A percentile compares a stretch with the other conserved stretches of the same genome.
phyloP scores from a whole-genome alignment of 2,888 invertebrate species.

The Luperina testacea region DNA sequence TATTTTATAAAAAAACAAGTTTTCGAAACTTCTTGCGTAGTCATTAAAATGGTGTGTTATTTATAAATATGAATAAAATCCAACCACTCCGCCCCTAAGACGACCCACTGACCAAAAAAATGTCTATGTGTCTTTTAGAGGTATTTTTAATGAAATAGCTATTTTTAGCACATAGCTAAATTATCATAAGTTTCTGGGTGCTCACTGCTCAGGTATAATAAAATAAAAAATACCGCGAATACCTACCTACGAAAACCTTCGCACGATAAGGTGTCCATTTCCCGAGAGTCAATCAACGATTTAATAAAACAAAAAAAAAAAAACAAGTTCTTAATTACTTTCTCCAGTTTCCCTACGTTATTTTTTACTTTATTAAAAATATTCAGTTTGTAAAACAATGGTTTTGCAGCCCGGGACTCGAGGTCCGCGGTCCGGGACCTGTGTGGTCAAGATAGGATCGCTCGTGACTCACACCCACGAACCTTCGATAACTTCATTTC shows the following conservation, averaged over 20 bases:
- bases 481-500: slow-evolving; percentile 81
- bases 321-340: background rate
- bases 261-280: background rate
- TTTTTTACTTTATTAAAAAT: slow-evolving; percentile 15
- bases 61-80: background rate
- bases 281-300: too few species aligned
- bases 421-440: slow-evolving; percentile 66
- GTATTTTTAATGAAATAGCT: background rate
- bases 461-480: slow-evolving; percentile 83
- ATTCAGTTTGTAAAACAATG: slow-evolving; percentile 60
- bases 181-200: too few species aligned
- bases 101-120: background rate
- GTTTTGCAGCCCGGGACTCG: slow-evolving; percentile 58
- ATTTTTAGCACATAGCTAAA: background rate
- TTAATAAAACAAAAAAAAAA: background rate
- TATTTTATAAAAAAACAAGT: background rate
- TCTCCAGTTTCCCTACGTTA: background rate
- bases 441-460: slow-evolving; percentile 78
- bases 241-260: accelerated
- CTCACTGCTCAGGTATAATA: background rate
- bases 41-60: background rate
- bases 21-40: background rate
- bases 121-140: background rate
- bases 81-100: too few species aligned
- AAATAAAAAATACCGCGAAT: background rate